These are phyloP conservation scores for Catocala sponsa DNA, from an alignment of 2,888 invertebrate species.

Conservation along the genomic window DNA sequence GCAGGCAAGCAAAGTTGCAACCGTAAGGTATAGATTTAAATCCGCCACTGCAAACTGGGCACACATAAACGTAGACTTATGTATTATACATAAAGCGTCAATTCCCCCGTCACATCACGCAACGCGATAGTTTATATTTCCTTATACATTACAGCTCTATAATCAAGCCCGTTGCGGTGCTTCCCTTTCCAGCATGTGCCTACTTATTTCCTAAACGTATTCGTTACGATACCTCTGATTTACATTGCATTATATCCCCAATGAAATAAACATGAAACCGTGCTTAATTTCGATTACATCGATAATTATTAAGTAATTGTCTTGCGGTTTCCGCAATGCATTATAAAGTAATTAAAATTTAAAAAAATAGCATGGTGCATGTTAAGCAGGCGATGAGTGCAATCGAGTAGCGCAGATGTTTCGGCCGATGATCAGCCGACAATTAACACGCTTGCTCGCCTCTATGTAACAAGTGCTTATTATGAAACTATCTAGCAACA, in stretches of 20 bases:
- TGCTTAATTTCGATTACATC: slow-evolving; percentile 49
- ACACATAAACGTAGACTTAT: too few relatives aligned
- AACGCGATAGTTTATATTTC: too few relatives aligned
- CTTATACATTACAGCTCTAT: neutral
- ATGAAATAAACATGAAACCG: slow-evolving; percentile 46
- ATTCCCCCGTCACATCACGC: neutral
- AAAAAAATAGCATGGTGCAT: slow-evolving; percentile 56
- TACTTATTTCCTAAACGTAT: slow-evolving; percentile 1
- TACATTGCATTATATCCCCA: slow-evolving; percentile 33
- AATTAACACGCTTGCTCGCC: slow-evolving; percentile 76
- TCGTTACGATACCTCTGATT: slow-evolving; percentile 26
- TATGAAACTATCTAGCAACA: slow-evolving; percentile 54
- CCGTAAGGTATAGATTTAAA: too few relatives aligned
- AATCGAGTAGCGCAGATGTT: slow-evolving; percentile 59
- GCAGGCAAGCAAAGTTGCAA: too few relatives aligned
- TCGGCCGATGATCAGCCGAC: slow-evolving; percentile 58
- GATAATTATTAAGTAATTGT: slow-evolving; percentile 57
- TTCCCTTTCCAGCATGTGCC: neutral
- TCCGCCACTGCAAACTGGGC: too few relatives aligned
- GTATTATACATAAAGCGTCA: too few relatives aligned
- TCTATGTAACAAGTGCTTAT: slow-evolving; percentile 57
- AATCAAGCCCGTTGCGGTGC: neutral
- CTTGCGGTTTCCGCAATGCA: slow-evolving; percentile 57
- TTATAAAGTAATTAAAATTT: slow-evolving; percentile 56
- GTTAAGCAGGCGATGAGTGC: slow-evolving; percentile 60